Percentiles rank a stretch among this genome's conserved stretches.
Evolutionary conservation across 2,888 invertebrate species (phyloP).

Genomic region (Microplitis manilae): DNA sequence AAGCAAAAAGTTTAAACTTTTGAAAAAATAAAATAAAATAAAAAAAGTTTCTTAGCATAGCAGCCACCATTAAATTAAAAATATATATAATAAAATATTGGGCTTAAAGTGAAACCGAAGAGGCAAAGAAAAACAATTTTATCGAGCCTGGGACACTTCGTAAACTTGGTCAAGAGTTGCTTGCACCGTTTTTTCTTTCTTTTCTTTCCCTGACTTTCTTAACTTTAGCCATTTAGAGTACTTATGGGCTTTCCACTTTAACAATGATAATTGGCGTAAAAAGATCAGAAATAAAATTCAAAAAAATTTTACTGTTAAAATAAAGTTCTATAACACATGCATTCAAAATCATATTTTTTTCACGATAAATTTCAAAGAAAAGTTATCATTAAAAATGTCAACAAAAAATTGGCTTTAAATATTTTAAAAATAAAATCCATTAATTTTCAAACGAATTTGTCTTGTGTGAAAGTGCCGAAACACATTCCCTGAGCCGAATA

Average conservation of each 20-base stretch:
- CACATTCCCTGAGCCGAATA: not conserved
- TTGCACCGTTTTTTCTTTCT: constrained; percentile 53
- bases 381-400: too few species aligned
- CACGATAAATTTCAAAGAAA: too few species aligned
- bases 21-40: constrained; percentile 19
- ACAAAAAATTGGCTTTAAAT: too few species aligned
- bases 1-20: not conserved
- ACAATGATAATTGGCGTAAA: constrained; percentile 30
- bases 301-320: not conserved
- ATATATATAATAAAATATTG: constrained; percentile 25
- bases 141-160: constrained; percentile 65
- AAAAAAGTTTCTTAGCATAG: constrained; percentile 37
- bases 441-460: not conserved
- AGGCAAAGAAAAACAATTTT: constrained; percentile 67
- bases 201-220: constrained; percentile 48
- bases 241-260: constrained; percentile 40
- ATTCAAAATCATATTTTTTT: too few species aligned
- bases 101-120: constrained; percentile 37
- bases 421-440: not conserved
- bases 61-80: constrained; percentile 35
- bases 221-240: constrained; percentile 65
- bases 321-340: not conserved
- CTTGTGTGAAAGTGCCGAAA: not conserved
- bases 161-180: constrained; percentile 60
- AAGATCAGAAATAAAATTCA: not conserved